Conservation (phyloP, 64 coral and sea anemone genomes). For the Catalaphyllia jardinei region DNA sequence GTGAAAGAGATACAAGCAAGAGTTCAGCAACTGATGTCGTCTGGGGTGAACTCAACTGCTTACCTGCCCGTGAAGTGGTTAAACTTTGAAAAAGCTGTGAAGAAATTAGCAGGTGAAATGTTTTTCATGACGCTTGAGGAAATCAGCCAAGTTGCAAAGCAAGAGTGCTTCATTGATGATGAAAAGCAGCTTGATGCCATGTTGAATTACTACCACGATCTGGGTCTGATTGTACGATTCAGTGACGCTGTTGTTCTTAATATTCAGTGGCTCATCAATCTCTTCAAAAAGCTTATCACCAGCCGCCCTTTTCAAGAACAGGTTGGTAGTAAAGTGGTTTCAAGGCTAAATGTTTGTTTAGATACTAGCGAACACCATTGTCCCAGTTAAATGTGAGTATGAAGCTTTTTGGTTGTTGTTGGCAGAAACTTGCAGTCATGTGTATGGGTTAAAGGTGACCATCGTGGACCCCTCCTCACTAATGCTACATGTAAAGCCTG, state of each 20-base stretch:
- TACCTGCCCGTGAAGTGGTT: slow-evolving; percentile 68
- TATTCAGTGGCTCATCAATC: slow-evolving; percentile 72
- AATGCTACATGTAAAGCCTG: too few relatives aligned
- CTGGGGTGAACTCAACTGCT: not conserved
- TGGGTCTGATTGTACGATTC: slow-evolving; percentile 62
- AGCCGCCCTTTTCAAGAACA: slow-evolving; percentile 49
- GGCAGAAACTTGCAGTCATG: too few relatives aligned
- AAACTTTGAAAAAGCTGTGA: slow-evolving; percentile 69
- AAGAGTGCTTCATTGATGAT: slow-evolving; percentile 58
- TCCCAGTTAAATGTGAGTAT: too few relatives aligned
- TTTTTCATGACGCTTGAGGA: slow-evolving; percentile 43
- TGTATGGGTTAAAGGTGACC: too few relatives aligned
- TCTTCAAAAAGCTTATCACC: slow-evolving; percentile 69
- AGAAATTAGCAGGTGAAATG: slow-evolving; percentile 22
- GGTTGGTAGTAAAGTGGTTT: slow-evolving; percentile 4
- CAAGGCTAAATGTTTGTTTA: too few relatives aligned
- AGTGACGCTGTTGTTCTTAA: slow-evolving; percentile 49
- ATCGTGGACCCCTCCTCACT: too few relatives aligned
- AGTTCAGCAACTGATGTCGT: slow-evolving; percentile 13
- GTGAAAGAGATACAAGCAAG: not conserved
- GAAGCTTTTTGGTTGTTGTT: too few relatives aligned
- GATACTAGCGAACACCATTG: too few relatives aligned
- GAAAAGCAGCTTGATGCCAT: slow-evolving; percentile 51
- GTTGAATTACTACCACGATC: slow-evolving; percentile 71
- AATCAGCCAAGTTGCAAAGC: slow-evolving; percentile 26